phyloP scores from a whole-genome alignment of 2,888 invertebrate genomes.

The Zaprionus lineosus region DNA sequence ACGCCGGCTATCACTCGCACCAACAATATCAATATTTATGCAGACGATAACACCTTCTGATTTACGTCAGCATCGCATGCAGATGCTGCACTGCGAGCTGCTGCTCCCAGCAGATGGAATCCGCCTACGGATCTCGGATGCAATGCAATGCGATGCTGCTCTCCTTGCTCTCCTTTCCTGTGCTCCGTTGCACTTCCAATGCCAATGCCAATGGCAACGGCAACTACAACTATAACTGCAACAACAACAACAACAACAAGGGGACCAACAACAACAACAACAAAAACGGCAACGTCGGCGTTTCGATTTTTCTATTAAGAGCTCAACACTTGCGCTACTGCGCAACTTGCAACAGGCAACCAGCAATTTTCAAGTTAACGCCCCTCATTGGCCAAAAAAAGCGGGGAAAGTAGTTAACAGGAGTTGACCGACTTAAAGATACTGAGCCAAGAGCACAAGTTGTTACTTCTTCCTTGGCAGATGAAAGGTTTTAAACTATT shows the following conservation, averaged over 20 bases:
- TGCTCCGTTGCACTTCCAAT: conserved; percentile 9
- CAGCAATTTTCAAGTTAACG: conserved; percentile 79
- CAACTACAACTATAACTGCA: background rate
- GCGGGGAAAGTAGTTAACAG: background rate
- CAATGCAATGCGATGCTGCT: no score
- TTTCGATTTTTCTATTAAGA: conserved; percentile 78
- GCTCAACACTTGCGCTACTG: conserved; percentile 80
- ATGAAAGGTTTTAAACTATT: no score
- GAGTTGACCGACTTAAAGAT: background rate
- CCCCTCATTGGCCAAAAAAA: conserved; percentile 58
- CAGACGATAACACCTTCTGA: conserved; percentile 82
- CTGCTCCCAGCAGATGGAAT: conserved; percentile 23
- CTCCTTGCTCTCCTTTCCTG: no score
- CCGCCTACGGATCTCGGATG: conserved; percentile 29
- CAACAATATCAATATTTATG: conserved; percentile 82
- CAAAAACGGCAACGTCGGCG: conserved; percentile 31
- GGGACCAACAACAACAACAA: background rate
- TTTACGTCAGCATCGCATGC: conserved; percentile 76
- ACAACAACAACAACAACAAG: background rate
- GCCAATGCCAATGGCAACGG: conserved; percentile 8
- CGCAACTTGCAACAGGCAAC: conserved; percentile 55
- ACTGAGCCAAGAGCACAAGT: background rate
- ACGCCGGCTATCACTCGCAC: conserved; percentile 73
- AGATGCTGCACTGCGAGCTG: conserved; percentile 55
- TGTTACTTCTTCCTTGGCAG: background rate